phyloP scores from a whole-genome alignment of 2,888 invertebrate genomes.

The Drosophila incognita region DNA sequence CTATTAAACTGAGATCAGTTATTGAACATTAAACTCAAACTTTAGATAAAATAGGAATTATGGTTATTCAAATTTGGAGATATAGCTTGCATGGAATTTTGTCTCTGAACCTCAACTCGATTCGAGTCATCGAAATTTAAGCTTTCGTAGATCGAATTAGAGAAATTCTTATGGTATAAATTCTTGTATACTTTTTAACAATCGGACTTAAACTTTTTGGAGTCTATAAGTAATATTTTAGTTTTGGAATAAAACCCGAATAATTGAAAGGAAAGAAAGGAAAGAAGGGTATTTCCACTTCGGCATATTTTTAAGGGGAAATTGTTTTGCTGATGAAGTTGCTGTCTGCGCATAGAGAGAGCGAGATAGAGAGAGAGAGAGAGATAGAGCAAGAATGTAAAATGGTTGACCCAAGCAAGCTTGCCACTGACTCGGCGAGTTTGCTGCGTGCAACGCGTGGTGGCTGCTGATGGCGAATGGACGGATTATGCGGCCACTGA shows the following conservation, averaged over 20 bases:
- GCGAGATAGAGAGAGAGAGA: neutral
- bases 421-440: conserved; percentile 43
- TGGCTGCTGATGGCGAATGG: conserved; percentile 20
- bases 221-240: neutral
- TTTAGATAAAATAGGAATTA: neutral
- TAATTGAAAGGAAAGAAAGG: too few relatives aligned
- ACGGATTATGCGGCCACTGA: conserved; percentile 43
- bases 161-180: neutral
- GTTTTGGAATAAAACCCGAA: neutral
- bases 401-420: conserved; percentile 52
- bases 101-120: neutral
- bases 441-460: conserved; percentile 53
- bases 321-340: conserved; percentile 26
- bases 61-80: neutral
- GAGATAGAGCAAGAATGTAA: conserved; percentile 2
- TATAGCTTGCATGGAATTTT: neutral
- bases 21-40: neutral
- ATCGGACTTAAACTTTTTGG: neutral
- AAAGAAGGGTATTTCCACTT: neutral
- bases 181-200: neutral
- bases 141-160: neutral
- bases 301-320: neutral
- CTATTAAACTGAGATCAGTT: neutral
- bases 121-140: neutral
- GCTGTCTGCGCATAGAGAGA: conserved; percentile 5